phyloP scores from a whole-genome alignment of 2,113 vertebrate genomes.

The Anguilla japonica region DNA sequence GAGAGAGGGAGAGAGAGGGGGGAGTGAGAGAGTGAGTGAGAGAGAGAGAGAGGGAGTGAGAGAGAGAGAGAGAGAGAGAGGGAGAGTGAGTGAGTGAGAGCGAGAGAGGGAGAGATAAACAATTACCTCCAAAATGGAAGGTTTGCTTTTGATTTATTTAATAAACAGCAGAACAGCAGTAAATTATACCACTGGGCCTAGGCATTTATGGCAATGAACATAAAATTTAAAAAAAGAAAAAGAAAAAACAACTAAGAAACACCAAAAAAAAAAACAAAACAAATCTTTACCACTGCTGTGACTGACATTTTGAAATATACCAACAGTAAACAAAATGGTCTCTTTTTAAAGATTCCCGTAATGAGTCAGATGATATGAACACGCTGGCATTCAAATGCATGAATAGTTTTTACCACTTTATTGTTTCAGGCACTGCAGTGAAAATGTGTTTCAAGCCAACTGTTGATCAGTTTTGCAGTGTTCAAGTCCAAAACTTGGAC shows the following conservation, averaged over 20 bases:
- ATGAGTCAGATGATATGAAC: background rate
- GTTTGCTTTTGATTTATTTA: slow-evolving; percentile 18
- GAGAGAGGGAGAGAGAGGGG: too few relatives aligned
- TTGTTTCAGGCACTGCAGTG: background rate
- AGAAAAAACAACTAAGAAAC: too few relatives aligned
- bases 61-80: too few relatives aligned
- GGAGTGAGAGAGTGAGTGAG: too few relatives aligned
- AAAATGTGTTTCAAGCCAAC: background rate
- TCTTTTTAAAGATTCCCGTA: background rate
- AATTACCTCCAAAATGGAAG: background rate
- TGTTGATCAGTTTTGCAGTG: background rate
- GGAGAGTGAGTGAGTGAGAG: too few relatives aligned
- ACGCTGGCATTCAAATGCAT: background rate
- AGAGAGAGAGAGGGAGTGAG: too few relatives aligned
- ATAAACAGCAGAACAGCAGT: background rate
- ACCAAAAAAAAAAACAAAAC: too few relatives aligned
- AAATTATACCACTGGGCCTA: background rate
- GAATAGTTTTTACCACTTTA: background rate
- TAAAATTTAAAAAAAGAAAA: background rate
- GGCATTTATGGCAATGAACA: background rate
- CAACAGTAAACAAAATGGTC: background rate
- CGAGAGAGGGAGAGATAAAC: background rate
- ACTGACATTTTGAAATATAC: background rate
- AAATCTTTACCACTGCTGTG: background rate
- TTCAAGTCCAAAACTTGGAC: too few relatives aligned